A percentile compares a stretch with the other conserved stretches of the same genome.
These are phyloP conservation scores for Varanus komodoensis DNA, from an alignment of 2,113 vertebrate genomes.

Conservation along the genomic window DNA sequence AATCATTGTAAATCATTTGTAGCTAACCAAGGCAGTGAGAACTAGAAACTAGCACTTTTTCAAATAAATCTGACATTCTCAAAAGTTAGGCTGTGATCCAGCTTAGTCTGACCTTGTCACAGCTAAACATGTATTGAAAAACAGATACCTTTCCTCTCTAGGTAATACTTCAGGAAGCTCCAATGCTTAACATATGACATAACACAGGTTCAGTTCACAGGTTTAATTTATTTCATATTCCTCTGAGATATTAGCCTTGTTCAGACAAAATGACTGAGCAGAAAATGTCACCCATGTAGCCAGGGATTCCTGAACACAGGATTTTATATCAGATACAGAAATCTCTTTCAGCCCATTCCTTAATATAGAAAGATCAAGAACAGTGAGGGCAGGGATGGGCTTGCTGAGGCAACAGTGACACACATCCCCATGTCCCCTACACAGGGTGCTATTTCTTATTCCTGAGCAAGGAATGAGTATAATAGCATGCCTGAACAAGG, in stretches of 20 bases:
- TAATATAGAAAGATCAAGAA: background rate
- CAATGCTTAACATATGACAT: background rate
- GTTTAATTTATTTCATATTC: background rate
- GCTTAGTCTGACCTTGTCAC: background rate
- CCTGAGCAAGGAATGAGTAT: background rate
- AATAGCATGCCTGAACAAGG: background rate
- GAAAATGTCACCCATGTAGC: too few relatives aligned
- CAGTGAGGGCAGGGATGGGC: background rate
- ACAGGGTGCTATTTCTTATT: background rate
- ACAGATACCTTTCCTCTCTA: constrained; percentile 22
- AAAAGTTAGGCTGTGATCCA: background rate
- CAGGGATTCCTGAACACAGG: too few relatives aligned
- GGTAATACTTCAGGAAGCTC: constrained; percentile 38
- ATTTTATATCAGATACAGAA: too few relatives aligned
- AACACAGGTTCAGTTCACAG: background rate
- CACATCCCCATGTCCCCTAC: background rate
- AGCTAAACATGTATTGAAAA: background rate
- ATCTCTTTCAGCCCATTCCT: too few relatives aligned
- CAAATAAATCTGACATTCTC: background rate
- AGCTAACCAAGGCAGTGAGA: background rate
- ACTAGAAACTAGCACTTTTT: constrained; percentile 6
- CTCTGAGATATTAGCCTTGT: background rate
- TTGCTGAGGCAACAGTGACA: background rate
- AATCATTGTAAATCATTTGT: too few relatives aligned
- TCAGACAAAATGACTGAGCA: background rate